These are phyloP conservation scores for Chunga burmeisteri DNA, from an alignment of 2,113 vertebrate genomes.

Conservation along the genomic window DNA sequence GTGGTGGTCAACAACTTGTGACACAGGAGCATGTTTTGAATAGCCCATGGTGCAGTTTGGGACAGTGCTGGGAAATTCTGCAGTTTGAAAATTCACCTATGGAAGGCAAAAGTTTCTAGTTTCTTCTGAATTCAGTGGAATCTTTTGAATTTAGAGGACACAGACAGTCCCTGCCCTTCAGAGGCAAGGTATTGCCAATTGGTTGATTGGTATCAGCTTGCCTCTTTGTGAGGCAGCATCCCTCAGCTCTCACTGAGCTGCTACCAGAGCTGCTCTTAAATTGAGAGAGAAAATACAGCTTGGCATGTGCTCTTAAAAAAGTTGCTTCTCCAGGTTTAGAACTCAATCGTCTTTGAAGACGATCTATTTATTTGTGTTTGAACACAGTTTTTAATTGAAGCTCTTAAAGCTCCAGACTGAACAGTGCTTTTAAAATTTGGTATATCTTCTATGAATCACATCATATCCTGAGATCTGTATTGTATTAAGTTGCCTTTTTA, in stretches of 20 bases:
- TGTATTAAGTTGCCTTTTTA: constrained; percentile 22
- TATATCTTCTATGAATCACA: background rate
- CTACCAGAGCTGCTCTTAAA: background rate
- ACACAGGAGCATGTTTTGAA: background rate
- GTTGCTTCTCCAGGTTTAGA: background rate
- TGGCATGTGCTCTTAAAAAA: background rate
- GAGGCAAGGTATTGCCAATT: background rate
- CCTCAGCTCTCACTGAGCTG: background rate
- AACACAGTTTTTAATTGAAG: constrained; percentile 9
- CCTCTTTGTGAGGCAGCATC: background rate
- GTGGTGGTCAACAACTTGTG: background rate
- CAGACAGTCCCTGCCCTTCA: background rate
- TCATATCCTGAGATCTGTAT: background rate
- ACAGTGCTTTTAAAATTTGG: constrained; percentile 2
- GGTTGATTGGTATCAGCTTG: background rate
- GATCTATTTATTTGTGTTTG: background rate
- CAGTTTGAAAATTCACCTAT: background rate
- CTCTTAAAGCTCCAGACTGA: background rate
- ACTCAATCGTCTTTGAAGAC: background rate
- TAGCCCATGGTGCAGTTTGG: background rate
- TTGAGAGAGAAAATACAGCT: background rate
- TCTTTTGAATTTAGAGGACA: background rate
- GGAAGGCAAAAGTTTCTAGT: background rate
- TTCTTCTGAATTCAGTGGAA: background rate
- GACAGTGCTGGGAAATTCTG: background rate